Evolutionary conservation across 2,797 vertebrate genomes (phyloP), one percentile per base, ranked within the genome.

Genomic region (Decapterus maruadsi): DNA sequence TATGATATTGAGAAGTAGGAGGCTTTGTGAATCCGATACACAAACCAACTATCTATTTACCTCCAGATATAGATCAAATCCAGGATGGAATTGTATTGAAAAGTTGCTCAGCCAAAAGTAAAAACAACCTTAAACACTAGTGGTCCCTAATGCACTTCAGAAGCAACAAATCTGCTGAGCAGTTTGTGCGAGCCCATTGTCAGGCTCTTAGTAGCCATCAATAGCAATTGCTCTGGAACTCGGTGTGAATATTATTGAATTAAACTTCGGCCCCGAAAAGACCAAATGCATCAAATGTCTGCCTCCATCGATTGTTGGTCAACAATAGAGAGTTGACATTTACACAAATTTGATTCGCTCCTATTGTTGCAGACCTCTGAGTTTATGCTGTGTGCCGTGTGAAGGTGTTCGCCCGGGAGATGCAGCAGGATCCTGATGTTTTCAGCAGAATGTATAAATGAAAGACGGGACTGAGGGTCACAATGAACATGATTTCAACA

Each of bases 281-380:
- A 81, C 74, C 74, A 84, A 90, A 77, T 62, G 73, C 77, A 67
- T 86, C 61, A 69, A 75, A 83, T 46, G 78, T 75, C 81, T 82
- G 79, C 50, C 2, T 73, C 38, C 60, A 90, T 87, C 48, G 88
- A 89, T 80, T 71, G 74, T 66, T 76, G 66, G 81, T 81, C 80
- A 75, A 77, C 83, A 90, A 62, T 59, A 45, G 63, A 77, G 63
- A 73, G 60, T 54, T 89, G 89, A 88, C 89, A 92, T 91, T 92
- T 91, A 72, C 81, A 69, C 73, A 78, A 73, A 78, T 80, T 48
- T 66, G 72, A 89, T 83, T 77, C 71, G 16, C 61, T 80, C 51
- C 72, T 36, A 26, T 75, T 87, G 74, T 87, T 82, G 65, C 67
- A 72, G 59, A 85, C 61, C 68, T 76, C 42, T 68, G 58, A 77